These are phyloP conservation scores for Brassicogethes aeneus DNA, from an alignment of 2,888 invertebrate species.

Conservation along the genomic window DNA sequence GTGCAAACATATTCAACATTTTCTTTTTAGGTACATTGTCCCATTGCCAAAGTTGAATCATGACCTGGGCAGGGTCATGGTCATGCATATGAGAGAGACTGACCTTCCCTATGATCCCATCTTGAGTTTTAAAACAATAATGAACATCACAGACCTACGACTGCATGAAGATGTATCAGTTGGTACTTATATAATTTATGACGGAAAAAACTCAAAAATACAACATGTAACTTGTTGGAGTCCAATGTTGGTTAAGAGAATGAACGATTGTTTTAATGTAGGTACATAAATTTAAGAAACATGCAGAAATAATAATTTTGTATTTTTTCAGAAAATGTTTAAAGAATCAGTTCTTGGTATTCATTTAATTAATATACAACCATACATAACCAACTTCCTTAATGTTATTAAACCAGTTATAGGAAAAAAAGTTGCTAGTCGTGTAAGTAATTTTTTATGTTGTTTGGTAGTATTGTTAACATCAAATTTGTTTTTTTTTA, in stretches of 20 bases:
- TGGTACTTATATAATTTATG: not conserved
- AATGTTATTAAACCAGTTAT: not conserved
- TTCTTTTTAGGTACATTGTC: not conserved
- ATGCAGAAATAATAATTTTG: no score
- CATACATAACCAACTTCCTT: not conserved
- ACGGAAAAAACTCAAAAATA: not conserved
- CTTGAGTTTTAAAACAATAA: not conserved
- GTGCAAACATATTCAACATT: not conserved
- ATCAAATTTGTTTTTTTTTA: conserved; percentile 12
- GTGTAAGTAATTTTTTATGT: not conserved
- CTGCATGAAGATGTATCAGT: not conserved
- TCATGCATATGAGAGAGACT: not conserved
- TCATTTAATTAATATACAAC: not conserved
- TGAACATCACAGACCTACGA: not conserved
- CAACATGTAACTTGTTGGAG: not conserved
- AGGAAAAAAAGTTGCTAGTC: not conserved
- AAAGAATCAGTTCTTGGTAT: not conserved
- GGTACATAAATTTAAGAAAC: no score
- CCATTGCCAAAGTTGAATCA: not conserved
- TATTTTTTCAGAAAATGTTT: not conserved
- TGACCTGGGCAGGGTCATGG: not conserved
- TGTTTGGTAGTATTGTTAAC: not conserved
- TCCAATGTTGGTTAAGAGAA: not conserved
- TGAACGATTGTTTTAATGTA: no score
- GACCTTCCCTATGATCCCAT: not conserved